These are phyloP conservation scores for Drosophila leonis DNA, from an alignment of 2,888 invertebrate genomes.

Conservation along the genomic window DNA sequence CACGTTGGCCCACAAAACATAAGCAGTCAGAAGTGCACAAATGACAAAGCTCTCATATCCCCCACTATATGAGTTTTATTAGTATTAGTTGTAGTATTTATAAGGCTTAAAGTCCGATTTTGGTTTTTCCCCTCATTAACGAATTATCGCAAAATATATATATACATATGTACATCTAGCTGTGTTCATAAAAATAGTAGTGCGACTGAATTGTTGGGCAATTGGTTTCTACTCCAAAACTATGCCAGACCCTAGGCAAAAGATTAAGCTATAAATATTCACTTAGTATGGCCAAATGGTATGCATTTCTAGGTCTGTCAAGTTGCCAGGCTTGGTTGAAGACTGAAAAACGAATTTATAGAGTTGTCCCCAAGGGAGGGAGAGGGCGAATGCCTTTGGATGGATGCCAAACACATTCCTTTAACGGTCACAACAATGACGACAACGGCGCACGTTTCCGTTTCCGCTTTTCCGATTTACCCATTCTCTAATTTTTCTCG, in stretches of 20 bases:
- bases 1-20: constrained; percentile 27
- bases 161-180: too few relatives aligned
- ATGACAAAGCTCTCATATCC: background rate
- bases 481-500: background rate
- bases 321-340: constrained; percentile 18
- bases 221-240: background rate
- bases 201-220: too few relatives aligned
- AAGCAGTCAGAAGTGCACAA: constrained; percentile 1
- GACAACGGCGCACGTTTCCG: constrained; percentile 59
- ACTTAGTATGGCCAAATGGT: background rate
- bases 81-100: background rate
- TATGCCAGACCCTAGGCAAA: background rate
- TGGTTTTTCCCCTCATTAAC: background rate
- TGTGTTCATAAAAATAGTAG: too few relatives aligned
- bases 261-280: constrained; percentile 6
- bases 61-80: background rate
- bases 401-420: constrained; percentile 41
- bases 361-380: constrained; percentile 16
- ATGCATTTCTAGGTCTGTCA: constrained; percentile 20
- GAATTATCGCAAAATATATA: background rate
- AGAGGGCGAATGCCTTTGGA: constrained; percentile 2
- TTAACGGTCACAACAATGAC: constrained; percentile 38
- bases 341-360: constrained; percentile 38
- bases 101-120: background rate
- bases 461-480: constrained; percentile 55